Percentiles rank a stretch among this genome's conserved stretches.
Conservation (phyloP, 2,113 vertebrate species). For the Forbesichthys papilliferus region DNA sequence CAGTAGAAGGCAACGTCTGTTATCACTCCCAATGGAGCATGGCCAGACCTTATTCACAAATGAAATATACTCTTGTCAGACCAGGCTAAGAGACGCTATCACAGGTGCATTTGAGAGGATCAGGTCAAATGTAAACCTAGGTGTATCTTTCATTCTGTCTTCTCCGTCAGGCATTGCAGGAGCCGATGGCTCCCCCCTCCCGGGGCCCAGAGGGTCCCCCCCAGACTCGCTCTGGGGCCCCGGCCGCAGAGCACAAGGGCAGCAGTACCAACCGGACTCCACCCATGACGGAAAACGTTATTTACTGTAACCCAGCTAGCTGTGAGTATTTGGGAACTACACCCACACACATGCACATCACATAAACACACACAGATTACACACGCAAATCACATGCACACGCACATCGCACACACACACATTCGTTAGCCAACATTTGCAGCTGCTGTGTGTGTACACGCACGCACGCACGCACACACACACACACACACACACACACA, state of each 20-base stretch:
- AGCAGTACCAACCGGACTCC: conserved; percentile 9
- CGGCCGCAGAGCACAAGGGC: neutral
- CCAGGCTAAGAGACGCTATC: neutral
- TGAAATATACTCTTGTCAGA: no score
- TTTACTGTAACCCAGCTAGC: conserved; percentile 9
- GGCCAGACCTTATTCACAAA: no score
- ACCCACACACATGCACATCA: conserved; percentile 7
- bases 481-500: no score
- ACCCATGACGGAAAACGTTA: neutral
- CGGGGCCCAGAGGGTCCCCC: conserved; percentile 11
- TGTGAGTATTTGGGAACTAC: conserved; percentile 40
- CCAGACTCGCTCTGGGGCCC: conserved; percentile 14
- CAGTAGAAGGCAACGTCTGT: no score
- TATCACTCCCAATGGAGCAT: no score
- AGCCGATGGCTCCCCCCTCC: conserved; percentile 29
- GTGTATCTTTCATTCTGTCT: neutral
- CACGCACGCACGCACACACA: no score
- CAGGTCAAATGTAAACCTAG: neutral
- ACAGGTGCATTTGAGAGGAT: neutral
- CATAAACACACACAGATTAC: neutral
- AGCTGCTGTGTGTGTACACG: no score
- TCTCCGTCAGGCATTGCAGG: neutral
- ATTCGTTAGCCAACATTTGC: no score
- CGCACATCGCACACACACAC: no score
- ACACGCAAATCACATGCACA: no score